Percentiles rank a stretch among this genome's conserved stretches.
Conservation (phyloP, 2,888 invertebrate genomes). For the Diloba caeruleocephala region DNA sequence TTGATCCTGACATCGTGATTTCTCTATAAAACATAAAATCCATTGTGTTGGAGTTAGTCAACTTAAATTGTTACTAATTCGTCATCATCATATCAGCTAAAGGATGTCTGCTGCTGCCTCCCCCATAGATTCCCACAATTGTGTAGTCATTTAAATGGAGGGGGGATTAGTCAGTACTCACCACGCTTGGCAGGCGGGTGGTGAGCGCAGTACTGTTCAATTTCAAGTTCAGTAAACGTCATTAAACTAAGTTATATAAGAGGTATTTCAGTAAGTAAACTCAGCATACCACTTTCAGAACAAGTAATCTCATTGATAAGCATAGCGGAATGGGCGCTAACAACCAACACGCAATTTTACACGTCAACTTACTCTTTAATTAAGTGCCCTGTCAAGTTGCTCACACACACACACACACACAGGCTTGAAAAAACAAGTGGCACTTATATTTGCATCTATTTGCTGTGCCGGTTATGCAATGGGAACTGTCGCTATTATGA, state of each 20-base stretch:
- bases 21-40: constrained; percentile 23
- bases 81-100: not conserved
- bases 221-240: constrained; percentile 45
- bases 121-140: too few relatives aligned
- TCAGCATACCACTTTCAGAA: constrained; percentile 64
- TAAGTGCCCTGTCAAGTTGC: constrained; percentile 67
- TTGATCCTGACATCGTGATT: constrained; percentile 30
- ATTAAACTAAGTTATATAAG: constrained; percentile 50
- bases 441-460: constrained; percentile 28
- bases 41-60: constrained; percentile 10
- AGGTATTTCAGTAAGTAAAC: constrained; percentile 31
- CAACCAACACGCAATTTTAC: constrained; percentile 65
- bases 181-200: too few relatives aligned
- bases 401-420: constrained; percentile 62
- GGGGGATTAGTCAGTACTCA: too few relatives aligned
- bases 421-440: constrained; percentile 65
- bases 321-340: constrained; percentile 61
- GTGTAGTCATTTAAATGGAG: too few relatives aligned
- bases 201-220: too few relatives aligned
- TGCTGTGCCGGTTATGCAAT: constrained; percentile 66
- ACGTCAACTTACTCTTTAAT: constrained; percentile 74
- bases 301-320: constrained; percentile 72
- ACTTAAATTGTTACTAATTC: not conserved
- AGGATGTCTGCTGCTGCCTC: too few relatives aligned
- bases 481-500: constrained; percentile 68